Evolutionary conservation across 2,113 vertebrate genomes (phyloP), one percentile per base, ranked within the genome.

Genomic region (Donacobius atricapilla): DNA sequence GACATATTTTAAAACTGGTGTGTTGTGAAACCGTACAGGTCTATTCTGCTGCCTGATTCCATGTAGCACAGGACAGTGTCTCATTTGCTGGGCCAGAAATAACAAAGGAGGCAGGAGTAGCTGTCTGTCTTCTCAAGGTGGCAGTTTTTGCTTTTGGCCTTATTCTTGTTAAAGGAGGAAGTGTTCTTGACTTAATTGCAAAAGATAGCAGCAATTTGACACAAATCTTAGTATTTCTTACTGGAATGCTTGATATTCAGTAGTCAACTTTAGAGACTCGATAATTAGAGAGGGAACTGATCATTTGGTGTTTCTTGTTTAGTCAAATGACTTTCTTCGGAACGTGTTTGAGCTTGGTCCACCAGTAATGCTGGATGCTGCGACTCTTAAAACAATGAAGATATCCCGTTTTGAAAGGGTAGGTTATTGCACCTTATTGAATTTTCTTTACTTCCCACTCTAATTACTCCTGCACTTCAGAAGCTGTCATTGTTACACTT

Each of bases 281-380:
- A 25, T 82, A 64, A 51, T 68, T 21, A 27, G 35, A 60, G 51
- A 18, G 48, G 12, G 83, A 66, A 37, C 18, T 92, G 71, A 81
- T 60, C 0, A 17, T 21, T 65, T 31, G 15, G 15, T 90, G 56
- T 76, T 83, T 96, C 54, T 69, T 69, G 8, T 66, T 68, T 89
- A 99, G 99, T 98, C 98, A 28, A 99, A 99, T 91, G 99, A 99
- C 85, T 99, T 99, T 87, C 99, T 99, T 93, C 98, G 99, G 81
- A 99, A 99, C 31, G 98, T 99, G 56, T 99, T 99, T 98, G 99
- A 99, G 91, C 98, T 99, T 85, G 99, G 99, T 90, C 99, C 99
- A 50, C 99, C 99, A 0, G 97, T 99, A 79, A 96, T 99, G 97
- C 98, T 99, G 44, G 99, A 99, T 96, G 98, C 99, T 21, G 98